Conservation (phyloP, 2,888 invertebrate genomes). For the Blastobasis adustella region DNA sequence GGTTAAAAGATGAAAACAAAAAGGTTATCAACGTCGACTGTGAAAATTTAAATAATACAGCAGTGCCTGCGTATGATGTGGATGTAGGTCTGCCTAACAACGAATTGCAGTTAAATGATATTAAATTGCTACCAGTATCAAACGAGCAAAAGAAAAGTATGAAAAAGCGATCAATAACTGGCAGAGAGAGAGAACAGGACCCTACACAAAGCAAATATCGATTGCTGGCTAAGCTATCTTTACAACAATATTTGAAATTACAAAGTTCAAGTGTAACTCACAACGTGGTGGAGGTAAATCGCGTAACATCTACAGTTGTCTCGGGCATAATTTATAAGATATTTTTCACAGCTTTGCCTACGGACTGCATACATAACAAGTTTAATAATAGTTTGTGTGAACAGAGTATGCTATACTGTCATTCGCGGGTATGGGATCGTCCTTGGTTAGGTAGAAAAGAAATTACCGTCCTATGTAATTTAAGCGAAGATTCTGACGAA, state of each 20-base stretch:
- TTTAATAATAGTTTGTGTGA: constrained; percentile 17
- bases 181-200: constrained; percentile 14
- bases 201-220: constrained; percentile 24
- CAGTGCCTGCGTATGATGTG: too few relatives aligned
- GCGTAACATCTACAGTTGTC: constrained; percentile 26
- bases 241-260: constrained; percentile 24
- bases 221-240: constrained; percentile 31
- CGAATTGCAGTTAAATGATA: too few relatives aligned
- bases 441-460: constrained; percentile 63
- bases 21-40: constrained; percentile 3
- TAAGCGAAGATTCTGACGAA: constrained; percentile 13
- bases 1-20: constrained; percentile 4
- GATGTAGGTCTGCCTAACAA: too few relatives aligned
- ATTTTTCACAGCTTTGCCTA: constrained; percentile 31
- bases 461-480: constrained; percentile 42
- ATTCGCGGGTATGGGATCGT: constrained; percentile 66
- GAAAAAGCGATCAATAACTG: background rate
- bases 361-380: constrained; percentile 18
- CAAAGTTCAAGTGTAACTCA: constrained; percentile 19
- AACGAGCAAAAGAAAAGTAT: background rate
- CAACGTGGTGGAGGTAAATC: constrained; percentile 30
- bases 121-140: too few relatives aligned
- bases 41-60: background rate
- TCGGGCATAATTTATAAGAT: constrained; percentile 36
- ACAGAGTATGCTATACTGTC: constrained; percentile 40